Evolutionary conservation across 1,140 invertebrate genomes (phyloP).

Genomic region (Ips nitidus): DNA sequence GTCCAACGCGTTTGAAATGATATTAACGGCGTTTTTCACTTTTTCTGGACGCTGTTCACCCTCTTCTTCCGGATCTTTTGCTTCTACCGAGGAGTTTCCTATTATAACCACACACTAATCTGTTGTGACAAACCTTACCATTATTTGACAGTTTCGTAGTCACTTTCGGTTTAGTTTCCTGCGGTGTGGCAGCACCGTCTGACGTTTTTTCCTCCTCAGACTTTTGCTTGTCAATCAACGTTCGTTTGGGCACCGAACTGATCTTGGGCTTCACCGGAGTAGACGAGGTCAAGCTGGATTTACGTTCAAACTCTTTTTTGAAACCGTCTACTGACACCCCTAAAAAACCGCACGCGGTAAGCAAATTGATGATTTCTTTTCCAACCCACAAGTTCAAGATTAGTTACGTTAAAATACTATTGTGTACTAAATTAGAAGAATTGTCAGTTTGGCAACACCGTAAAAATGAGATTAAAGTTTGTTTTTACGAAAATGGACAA

Average conservation of each 20-base stretch:
- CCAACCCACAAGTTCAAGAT: no score
- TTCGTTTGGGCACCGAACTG: constrained; percentile 38
- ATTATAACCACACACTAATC: no score
- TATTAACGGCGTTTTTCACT: constrained; percentile 59
- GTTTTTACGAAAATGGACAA: no score
- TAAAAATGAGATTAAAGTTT: no score
- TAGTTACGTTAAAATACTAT: no score
- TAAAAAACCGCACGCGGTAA: constrained; percentile 7
- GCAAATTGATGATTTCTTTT: no score
- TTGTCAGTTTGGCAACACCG: no score
- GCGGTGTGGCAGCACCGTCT: background rate
- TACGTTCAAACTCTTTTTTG: constrained; percentile 79
- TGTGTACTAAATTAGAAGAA: no score
- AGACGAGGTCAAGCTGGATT: constrained; percentile 65
- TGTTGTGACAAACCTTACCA: background rate
- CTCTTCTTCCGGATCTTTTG: constrained; percentile 1
- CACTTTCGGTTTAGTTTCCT: constrained; percentile 39
- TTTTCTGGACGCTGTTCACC: constrained; percentile 54
- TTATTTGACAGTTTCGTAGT: constrained; percentile 14
- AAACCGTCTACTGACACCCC: constrained; percentile 77
- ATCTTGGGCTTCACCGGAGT: constrained; percentile 51
- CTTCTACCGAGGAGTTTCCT: background rate
- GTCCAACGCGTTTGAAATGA: constrained; percentile 61
- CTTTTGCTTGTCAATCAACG: constrained; percentile 45
- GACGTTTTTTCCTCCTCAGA: constrained; percentile 45